Evolutionary conservation across 2,888 invertebrate genomes (phyloP).

Genomic region (Protodeltote pygarga): DNA sequence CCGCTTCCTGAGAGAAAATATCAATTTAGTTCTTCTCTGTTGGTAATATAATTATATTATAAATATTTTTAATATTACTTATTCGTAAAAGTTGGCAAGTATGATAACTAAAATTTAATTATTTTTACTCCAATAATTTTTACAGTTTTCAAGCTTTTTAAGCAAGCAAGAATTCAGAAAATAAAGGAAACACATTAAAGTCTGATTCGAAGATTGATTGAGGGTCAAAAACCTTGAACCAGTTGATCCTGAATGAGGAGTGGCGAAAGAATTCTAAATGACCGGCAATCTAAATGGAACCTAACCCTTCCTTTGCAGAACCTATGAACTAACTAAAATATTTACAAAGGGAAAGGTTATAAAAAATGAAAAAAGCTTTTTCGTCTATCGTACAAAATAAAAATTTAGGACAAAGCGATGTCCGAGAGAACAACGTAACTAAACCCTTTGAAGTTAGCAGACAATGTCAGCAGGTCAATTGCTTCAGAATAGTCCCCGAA

Average conservation of each 20-base stretch:
- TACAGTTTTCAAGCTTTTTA: too few species aligned
- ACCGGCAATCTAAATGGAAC: slow-evolving; percentile 1
- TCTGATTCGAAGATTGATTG: slow-evolving; percentile 10
- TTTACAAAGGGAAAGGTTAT: slow-evolving; percentile 22
- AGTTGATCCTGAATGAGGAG: slow-evolving; percentile 6
- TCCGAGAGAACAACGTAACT: slow-evolving; percentile 2
- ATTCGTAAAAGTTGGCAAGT: too few species aligned
- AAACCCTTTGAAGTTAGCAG: not conserved
- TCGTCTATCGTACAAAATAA: too few species aligned
- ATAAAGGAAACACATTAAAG: slow-evolving; percentile 1
- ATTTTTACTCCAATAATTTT: too few species aligned
- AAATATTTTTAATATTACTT: too few species aligned
- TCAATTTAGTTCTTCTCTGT: too few species aligned
- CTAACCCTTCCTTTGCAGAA: slow-evolving; percentile 5
- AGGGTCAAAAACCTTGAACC: slow-evolving; percentile 3
- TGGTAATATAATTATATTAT: too few species aligned
- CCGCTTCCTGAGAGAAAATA: slow-evolving; percentile 63
- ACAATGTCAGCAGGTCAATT: slow-evolving; percentile 17
- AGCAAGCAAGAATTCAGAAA: slow-evolving; percentile 7
- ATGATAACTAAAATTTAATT: too few species aligned
- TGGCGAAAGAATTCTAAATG: slow-evolving; percentile 3
- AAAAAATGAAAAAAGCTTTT: not conserved
- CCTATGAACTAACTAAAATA: slow-evolving; percentile 17
- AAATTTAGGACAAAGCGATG: not conserved
- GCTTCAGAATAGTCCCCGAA: slow-evolving; percentile 9